phyloP scores from a whole-genome alignment of 2,113 vertebrate genomes.

The Cyprinodon tularosa region DNA sequence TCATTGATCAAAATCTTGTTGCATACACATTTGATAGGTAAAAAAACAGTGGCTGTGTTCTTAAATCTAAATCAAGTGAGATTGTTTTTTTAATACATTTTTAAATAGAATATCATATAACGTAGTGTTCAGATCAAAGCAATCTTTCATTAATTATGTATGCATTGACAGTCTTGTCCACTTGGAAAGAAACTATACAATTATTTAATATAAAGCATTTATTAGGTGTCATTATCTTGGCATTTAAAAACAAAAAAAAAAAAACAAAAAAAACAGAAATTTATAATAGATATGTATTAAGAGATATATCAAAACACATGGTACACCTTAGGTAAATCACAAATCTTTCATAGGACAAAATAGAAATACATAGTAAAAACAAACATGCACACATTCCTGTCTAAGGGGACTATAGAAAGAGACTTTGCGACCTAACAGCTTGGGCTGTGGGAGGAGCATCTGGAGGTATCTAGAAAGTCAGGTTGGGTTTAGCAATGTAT shows the following conservation, averaged over 20 bases:
- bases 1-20: too few relatives aligned
- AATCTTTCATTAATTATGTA: neutral
- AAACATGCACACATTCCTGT: neutral
- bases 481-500: neutral
- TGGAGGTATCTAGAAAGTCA: neutral
- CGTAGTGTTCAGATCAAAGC: neutral
- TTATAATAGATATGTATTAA: too few relatives aligned
- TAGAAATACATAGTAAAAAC: neutral
- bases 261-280: too few relatives aligned
- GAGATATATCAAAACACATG: too few relatives aligned
- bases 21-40: neutral
- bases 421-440: neutral
- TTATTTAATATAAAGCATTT: neutral
- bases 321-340: neutral
- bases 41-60: neutral
- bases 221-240: neutral
- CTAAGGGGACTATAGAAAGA: neutral
- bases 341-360: neutral
- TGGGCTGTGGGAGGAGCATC: neutral
- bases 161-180: neutral
- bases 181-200: neutral
- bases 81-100: neutral
- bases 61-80: neutral
- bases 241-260: neutral
- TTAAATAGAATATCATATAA: neutral